Base-by-base conservation (phyloP, 2,797 vertebrate species). In the Rousettus madagascariensis region DNA sequence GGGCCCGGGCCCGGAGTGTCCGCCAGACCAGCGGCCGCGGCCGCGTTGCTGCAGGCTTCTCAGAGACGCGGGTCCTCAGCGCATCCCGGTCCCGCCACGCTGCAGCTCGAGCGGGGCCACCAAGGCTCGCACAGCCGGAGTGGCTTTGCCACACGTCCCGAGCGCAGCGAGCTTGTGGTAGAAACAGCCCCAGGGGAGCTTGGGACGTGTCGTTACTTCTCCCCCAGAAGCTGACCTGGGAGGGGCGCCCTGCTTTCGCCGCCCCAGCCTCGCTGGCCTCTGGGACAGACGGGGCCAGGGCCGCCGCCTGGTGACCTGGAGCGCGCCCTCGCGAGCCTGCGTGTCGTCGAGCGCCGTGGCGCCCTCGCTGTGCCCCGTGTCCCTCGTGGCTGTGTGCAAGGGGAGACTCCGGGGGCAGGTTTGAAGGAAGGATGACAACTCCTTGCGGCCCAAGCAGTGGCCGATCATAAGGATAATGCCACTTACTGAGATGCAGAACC, bases 311-410 rank as follows among this genome's bases (percentile, higher is more conserved):
- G 5, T 20, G 41, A 20, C 26, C 6, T 12, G 24, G 16, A 68
- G 24, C 63, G 26, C 9, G 4, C 57, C 15, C 20, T 71, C 26
- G 11, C 5, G 38, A 61, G 61, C 36, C 13, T 38, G 53, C 20
- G 36, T 24, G 66, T 77, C 30, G 16, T 22, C 17, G 12, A 46
- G 55, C 16, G 8, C 0, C 2, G 33, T 1, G 12, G 8, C 16
- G 9, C 5, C 28, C 0, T 68, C 28, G 59, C 49, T 68, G 43
- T 41, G 2, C 24, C 36, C 57, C 11, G 0, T 3, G 6, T 28
- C 17, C 22, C 6, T 33, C 17, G 0, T 8, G 36, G 28, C 3
- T 30, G 19, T 65, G 10, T 82, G 55, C 7, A 4, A 55, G 11
- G 15, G 33, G 33, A 17, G 11, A 16, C 51, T 22, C 28, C 19